Evolutionary conservation across 1,140 invertebrate genomes (phyloP), one percentile per base, ranked within the genome.

Genomic region (Muscidifurax raptorellus): DNA sequence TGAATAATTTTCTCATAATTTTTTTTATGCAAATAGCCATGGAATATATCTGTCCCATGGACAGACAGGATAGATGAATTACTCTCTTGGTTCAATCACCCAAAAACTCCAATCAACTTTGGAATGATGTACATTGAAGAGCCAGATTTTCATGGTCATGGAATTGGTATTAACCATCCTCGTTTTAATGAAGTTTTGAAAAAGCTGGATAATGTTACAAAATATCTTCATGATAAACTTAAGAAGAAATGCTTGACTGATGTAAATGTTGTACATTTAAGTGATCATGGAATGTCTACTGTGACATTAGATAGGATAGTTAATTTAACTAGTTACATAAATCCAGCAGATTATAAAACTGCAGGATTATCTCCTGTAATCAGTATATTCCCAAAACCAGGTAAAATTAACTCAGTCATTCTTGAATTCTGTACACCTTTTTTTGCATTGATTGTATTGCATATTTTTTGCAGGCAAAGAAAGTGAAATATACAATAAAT

Each of bases 271-370:
- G 94, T 97, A 83, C 92, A 97, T 71, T 90, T 96, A 3, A 96
- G 96, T 89, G 96, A 97, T 91, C 96, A 97, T 92, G 96, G 96
- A 22, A 96, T 97, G 95, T 88, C 94, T 1, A 89, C 91, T 36
- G 93, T 95, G 2, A 93, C 90, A 7, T 86, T 90, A 71, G 90
- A 94, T 47, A 90, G 92, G 85, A 92, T 95, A 83, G 94, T 96
- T 82, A 93, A 96, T 89, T 91, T 96, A 30, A 94, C 94, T 36
- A 89, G 94, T 47, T 94, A 94, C 87, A 89, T 96, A 22, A 91
- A 93, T 67, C 88, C 90, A 52, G 87, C 86, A 28, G 92, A 93
- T 25, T 96, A 95, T 87, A 89, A 87, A 72, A 88, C 91, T 71
- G 89, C 91, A 75, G 93, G 93, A 5, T 89, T 90, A 1, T 92